Evolutionary conservation across 2,888 invertebrate species (phyloP).

Genomic region (Rutpela maculata): DNA sequence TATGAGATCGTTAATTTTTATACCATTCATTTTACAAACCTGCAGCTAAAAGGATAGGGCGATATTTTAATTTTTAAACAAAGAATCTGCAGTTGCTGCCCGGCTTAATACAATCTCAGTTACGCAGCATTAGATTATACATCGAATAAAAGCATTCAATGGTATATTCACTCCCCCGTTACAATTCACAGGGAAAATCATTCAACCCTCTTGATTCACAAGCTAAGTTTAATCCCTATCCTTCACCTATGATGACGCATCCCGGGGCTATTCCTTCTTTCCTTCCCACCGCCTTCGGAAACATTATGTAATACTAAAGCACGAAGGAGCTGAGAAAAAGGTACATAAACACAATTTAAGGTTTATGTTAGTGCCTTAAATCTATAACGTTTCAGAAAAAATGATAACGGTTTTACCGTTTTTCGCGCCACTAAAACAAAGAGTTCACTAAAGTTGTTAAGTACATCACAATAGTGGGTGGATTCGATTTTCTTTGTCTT

Average conservation of each 20-base stretch:
- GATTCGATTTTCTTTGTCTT: too few species aligned
- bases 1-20: not conserved
- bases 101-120: slow-evolving; percentile 61
- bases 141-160: slow-evolving; percentile 65
- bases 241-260: slow-evolving; percentile 66
- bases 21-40: not conserved
- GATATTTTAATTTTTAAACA: not conserved
- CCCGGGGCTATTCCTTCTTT: slow-evolving; percentile 55
- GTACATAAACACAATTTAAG: slow-evolving; percentile 49
- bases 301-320: slow-evolving; percentile 46
- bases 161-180: slow-evolving; percentile 63
- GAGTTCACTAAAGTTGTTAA: too few species aligned
- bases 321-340: slow-evolving; percentile 44
- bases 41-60: not conserved
- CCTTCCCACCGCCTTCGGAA: slow-evolving; percentile 45
- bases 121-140: slow-evolving; percentile 65
- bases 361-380: slow-evolving; percentile 47
- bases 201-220: slow-evolving; percentile 62
- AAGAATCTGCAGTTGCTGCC: slow-evolving; percentile 1
- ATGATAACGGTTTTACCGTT: too few species aligned
- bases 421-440: too few species aligned
- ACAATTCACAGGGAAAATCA: slow-evolving; percentile 58
- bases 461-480: too few species aligned
- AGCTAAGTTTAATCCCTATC: slow-evolving; percentile 65
- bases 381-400: not conserved